These are phyloP conservation scores for Drosophila teissieri DNA, from an alignment of 1,140 invertebrate species.

Conservation along the genomic window DNA sequence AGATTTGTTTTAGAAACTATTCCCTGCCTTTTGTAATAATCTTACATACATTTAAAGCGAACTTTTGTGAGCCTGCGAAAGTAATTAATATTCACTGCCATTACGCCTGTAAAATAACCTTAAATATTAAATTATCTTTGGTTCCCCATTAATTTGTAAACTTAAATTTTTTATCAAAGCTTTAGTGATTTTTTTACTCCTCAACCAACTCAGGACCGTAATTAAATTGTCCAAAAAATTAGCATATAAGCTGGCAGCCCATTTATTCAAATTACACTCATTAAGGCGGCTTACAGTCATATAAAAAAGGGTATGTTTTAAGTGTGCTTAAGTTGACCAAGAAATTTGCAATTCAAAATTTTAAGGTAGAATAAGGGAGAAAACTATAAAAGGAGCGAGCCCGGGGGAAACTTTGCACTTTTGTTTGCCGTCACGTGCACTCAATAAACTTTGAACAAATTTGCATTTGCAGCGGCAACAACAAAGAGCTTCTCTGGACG, in stretches of 20 bases:
- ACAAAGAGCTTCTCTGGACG: constrained; percentile 29
- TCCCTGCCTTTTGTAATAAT: too few species aligned
- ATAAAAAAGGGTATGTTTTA: constrained; percentile 27
- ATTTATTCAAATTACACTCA: constrained; percentile 41
- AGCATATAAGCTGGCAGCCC: constrained; percentile 34
- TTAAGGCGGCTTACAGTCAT: constrained; percentile 31
- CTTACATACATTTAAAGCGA: too few species aligned
- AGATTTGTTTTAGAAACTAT: too few species aligned
- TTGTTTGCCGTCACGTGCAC: constrained; percentile 83
- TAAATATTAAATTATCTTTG: neutral
- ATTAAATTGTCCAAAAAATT: constrained; percentile 43
- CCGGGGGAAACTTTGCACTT: constrained; percentile 68
- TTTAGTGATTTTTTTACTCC: neutral
- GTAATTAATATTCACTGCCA: too few species aligned
- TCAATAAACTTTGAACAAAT: constrained; percentile 84
- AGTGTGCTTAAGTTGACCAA: constrained; percentile 36
- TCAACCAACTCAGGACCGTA: constrained; percentile 24
- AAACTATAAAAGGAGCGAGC: constrained; percentile 36
- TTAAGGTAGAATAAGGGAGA: constrained; percentile 13
- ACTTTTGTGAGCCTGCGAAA: too few species aligned
- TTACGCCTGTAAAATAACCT: too few species aligned
- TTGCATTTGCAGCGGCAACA: constrained; percentile 71
- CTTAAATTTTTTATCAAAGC: constrained; percentile 12
- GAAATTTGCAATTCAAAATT: constrained; percentile 74
- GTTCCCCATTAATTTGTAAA: constrained; percentile 10